These are phyloP conservation scores for Xenops minutus DNA, from an alignment of 2,797 vertebrate species.

Conservation along the genomic window DNA sequence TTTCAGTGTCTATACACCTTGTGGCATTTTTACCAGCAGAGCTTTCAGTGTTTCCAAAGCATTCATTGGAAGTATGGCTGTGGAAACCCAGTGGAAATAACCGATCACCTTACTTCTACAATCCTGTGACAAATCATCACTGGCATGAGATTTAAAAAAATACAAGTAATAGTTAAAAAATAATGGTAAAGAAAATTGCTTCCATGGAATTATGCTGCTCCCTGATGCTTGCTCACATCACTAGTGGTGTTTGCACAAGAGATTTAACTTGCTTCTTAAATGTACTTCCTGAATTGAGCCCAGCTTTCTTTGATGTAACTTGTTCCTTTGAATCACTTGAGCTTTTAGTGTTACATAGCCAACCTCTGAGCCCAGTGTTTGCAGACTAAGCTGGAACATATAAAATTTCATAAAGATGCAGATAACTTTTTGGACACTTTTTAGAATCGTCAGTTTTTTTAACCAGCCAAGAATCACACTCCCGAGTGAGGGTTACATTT, in stretches of 20 bases:
- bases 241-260: background rate
- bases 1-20: slow-evolving; percentile 52
- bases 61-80: background rate
- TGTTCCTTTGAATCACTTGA: background rate
- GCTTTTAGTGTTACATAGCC: background rate
- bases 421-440: background rate
- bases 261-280: background rate
- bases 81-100: background rate
- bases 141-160: background rate
- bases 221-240: background rate
- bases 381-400: background rate
- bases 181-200: background rate
- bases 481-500: background rate
- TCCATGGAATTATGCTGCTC: background rate
- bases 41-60: background rate
- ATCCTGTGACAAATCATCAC: background rate
- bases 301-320: background rate
- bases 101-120: slow-evolving; percentile 9
- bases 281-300: background rate
- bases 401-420: background rate
- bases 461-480: background rate
- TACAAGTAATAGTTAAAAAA: background rate
- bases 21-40: slow-evolving; percentile 28
- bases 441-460: background rate
- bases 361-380: background rate